A percentile compares a stretch with the other conserved stretches of the same genome.
Conservation (phyloP, 1,140 invertebrate genomes). For the Nomia melanderi region DNA sequence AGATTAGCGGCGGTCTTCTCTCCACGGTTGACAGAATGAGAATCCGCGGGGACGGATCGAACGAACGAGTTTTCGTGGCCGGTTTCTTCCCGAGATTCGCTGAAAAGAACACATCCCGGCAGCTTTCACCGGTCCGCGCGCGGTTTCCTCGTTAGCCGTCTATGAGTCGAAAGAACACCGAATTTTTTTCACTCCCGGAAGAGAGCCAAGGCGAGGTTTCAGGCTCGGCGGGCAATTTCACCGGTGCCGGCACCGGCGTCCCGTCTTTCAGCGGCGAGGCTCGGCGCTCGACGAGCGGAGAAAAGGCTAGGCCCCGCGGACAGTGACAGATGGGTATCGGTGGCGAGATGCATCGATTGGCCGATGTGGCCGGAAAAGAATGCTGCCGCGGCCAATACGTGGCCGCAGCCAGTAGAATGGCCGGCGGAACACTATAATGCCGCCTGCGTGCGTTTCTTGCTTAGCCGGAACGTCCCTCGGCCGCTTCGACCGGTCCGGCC, state of each 20-base stretch:
- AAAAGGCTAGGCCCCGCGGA: slow-evolving; percentile 70
- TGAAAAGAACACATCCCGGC: not conserved
- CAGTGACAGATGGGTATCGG: slow-evolving; percentile 81
- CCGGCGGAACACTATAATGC: slow-evolving; percentile 66
- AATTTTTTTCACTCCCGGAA: slow-evolving; percentile 10
- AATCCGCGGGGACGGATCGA: too few species aligned
- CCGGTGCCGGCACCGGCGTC: not conserved
- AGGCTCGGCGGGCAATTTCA: slow-evolving; percentile 13
- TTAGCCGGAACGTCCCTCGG: slow-evolving; percentile 19
- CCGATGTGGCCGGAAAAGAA: slow-evolving; percentile 80
- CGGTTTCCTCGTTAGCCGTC: not conserved
- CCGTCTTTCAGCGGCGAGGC: too few species aligned
- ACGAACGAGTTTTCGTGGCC: not conserved
- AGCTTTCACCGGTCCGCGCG: not conserved
- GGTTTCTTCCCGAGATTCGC: not conserved
- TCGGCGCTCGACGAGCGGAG: slow-evolving; percentile 42
- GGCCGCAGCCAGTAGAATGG: slow-evolving; percentile 77
- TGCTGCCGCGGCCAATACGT: slow-evolving; percentile 78
- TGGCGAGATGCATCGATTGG: slow-evolving; percentile 80
- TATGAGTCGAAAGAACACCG: not conserved
- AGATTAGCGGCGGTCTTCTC: too few species aligned
- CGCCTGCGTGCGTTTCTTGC: slow-evolving; percentile 61
- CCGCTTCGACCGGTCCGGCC: not conserved
- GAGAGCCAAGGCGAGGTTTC: not conserved
- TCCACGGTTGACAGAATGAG: too few species aligned